These are phyloP conservation scores for Falcunculus frontatus DNA, from an alignment of 2,113 vertebrate species.

Conservation along the genomic window DNA sequence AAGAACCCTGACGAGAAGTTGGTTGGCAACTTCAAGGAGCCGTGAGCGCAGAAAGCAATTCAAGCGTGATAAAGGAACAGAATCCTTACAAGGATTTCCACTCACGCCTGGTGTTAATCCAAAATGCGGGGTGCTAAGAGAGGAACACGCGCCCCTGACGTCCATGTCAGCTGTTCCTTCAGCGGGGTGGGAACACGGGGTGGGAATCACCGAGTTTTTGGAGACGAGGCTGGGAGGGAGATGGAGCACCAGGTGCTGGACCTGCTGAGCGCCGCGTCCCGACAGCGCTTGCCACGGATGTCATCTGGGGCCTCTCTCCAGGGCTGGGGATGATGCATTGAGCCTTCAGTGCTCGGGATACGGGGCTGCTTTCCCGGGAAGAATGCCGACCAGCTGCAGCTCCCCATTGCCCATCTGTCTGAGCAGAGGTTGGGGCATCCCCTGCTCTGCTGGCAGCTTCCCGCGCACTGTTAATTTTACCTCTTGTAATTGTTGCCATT, in stretches of 20 bases:
- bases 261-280: background rate
- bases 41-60: background rate
- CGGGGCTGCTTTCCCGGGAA: background rate
- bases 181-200: rapidly evolving
- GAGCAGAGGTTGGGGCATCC: background rate
- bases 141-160: rapidly evolving
- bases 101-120: background rate
- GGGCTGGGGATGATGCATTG: background rate
- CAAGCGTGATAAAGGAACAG: background rate
- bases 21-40: background rate
- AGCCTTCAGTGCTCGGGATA: background rate
- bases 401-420: background rate
- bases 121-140: background rate
- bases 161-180: background rate
- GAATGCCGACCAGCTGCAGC: background rate
- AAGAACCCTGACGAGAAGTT: background rate
- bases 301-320: background rate
- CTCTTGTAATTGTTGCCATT: background rate
- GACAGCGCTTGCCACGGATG: rapidly evolving
- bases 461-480: background rate
- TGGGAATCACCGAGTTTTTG: rapidly evolving
- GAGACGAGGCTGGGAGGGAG: background rate
- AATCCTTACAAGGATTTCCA: background rate
- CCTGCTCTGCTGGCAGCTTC: background rate
- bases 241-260: background rate